Percentiles rank a stretch among this genome's conserved stretches.
phyloP scores from a whole-genome alignment of 2,888 invertebrate species.

The Flexamia atlantica region DNA sequence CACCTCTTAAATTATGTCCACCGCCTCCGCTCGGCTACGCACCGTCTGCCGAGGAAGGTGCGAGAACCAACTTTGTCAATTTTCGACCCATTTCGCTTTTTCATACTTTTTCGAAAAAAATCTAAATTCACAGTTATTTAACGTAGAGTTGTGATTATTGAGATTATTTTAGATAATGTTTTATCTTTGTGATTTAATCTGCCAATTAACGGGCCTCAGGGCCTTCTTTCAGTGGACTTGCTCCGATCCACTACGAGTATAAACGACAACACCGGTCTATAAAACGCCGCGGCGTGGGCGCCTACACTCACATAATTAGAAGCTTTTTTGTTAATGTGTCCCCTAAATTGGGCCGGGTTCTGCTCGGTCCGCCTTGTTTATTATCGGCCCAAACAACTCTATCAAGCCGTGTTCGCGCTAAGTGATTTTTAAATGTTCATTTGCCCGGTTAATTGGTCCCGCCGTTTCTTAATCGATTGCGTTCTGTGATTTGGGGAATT shows the following conservation, averaged over 20 bases:
- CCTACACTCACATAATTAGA: conserved; percentile 59
- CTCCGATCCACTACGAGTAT: conserved; percentile 25
- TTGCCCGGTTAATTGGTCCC: conserved; percentile 46
- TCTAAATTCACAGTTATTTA: not conserved
- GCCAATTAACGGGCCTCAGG: conserved; percentile 9
- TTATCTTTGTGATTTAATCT: not conserved
- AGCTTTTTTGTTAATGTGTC: conserved; percentile 59
- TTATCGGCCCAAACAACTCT: conserved; percentile 54
- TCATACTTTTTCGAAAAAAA: not conserved
- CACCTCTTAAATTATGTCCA: conserved; percentile 57
- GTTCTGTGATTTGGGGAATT: not conserved
- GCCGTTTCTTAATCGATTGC: conserved; percentile 22
- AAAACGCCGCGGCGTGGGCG: conserved; percentile 56
- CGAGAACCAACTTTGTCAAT: not conserved
- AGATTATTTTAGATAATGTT: not conserved
- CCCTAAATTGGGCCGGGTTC: conserved; percentile 52
- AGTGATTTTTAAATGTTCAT: conserved; percentile 57
- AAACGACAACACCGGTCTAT: conserved; percentile 56
- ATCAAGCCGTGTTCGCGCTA: conserved; percentile 52
- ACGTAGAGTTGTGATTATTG: not conserved
- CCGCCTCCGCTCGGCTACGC: conserved; percentile 36
- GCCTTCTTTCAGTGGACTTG: conserved; percentile 13
- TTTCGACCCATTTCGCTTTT: conserved; percentile 24
- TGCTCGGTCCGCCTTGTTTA: conserved; percentile 52
- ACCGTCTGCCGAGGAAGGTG: not conserved